A percentile compares a stretch with the other conserved stretches of the same genome.
phyloP scores from a whole-genome alignment of 2,113 vertebrate genomes.

The Lampris incognitus region DNA sequence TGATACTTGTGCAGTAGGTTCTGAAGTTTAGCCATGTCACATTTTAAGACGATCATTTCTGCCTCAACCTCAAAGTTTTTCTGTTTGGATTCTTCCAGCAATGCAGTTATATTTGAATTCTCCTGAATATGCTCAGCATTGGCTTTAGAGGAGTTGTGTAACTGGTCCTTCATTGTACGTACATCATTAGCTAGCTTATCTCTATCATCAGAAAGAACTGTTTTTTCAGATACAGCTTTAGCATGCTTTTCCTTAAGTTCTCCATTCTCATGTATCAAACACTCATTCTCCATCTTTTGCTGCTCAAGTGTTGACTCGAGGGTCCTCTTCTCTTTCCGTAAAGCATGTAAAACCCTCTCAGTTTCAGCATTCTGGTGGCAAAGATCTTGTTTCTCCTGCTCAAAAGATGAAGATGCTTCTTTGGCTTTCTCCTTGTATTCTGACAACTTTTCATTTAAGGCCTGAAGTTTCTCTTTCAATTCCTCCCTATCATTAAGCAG shows the following conservation, averaged over 20 bases:
- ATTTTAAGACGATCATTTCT: constrained; percentile 69
- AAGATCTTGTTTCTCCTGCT: constrained; percentile 81
- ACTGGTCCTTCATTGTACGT: constrained; percentile 76
- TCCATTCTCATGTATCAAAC: constrained; percentile 73
- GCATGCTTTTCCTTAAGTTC: constrained; percentile 82
- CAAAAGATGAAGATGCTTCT: constrained; percentile 70
- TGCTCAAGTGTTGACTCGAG: constrained; percentile 81
- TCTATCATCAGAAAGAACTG: constrained; percentile 78
- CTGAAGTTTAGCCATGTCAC: constrained; percentile 73
- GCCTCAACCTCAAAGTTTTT: constrained; percentile 71
- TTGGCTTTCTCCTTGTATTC: constrained; percentile 66
- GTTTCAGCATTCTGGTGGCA: constrained; percentile 70
- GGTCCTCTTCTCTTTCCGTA: constrained; percentile 84
- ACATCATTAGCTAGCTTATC: constrained; percentile 73
- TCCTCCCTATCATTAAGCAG: constrained; percentile 81
- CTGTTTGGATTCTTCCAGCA: constrained; percentile 79
- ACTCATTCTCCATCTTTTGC: constrained; percentile 81
- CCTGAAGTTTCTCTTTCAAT: constrained; percentile 76
- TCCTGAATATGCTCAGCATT: constrained; percentile 77
- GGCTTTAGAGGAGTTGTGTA: constrained; percentile 74
- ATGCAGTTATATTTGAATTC: constrained; percentile 75
- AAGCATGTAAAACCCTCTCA: constrained; percentile 78
- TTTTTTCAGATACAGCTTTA: constrained; percentile 73
- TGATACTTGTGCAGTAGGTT: constrained; percentile 77
- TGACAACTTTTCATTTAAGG: constrained; percentile 66